Conservation (phyloP, 2,888 invertebrate genomes). For the Acanthopleura granulata region DNA sequence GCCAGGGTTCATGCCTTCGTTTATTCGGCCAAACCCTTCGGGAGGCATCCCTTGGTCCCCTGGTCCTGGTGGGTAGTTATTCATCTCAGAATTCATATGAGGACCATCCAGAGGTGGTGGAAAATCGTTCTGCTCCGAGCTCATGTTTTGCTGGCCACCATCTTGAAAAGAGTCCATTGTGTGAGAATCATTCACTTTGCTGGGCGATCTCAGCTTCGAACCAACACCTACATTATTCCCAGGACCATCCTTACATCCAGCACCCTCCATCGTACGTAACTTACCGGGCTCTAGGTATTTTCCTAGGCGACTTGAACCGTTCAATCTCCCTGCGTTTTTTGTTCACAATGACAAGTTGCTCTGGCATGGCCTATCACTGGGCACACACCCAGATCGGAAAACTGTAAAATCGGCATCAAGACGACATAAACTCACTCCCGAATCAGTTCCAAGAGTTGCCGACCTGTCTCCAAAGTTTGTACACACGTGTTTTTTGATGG, state of each 20-base stretch:
- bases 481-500: conserved; percentile 56
- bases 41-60: conserved; percentile 52
- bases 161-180: conserved; percentile 68
- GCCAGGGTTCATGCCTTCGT: conserved; percentile 50
- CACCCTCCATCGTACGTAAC: conserved; percentile 46
- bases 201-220: conserved; percentile 53
- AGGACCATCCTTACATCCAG: conserved; percentile 35
- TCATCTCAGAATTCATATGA: conserved; percentile 60
- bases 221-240: conserved; percentile 40
- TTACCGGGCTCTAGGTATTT: conserved; percentile 40
- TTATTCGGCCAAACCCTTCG: conserved; percentile 57
- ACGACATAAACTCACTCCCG: conserved; percentile 27
- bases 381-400: conserved; percentile 46
- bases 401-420: conserved; percentile 29
- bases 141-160: conserved; percentile 64
- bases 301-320: conserved; percentile 34
- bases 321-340: conserved; percentile 44
- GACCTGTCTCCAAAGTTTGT: conserved; percentile 33
- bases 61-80: conserved; percentile 52
- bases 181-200: conserved; percentile 48
- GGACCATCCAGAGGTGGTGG: conserved; percentile 53
- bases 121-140: conserved; percentile 55
- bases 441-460: conserved; percentile 31
- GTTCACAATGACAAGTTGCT: conserved; percentile 51
- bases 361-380: conserved; percentile 43